Percentiles rank a stretch among this genome's conserved stretches.
Evolutionary conservation across 2,797 vertebrate genomes (phyloP).

Genomic region (Acanthornis magna): DNA sequence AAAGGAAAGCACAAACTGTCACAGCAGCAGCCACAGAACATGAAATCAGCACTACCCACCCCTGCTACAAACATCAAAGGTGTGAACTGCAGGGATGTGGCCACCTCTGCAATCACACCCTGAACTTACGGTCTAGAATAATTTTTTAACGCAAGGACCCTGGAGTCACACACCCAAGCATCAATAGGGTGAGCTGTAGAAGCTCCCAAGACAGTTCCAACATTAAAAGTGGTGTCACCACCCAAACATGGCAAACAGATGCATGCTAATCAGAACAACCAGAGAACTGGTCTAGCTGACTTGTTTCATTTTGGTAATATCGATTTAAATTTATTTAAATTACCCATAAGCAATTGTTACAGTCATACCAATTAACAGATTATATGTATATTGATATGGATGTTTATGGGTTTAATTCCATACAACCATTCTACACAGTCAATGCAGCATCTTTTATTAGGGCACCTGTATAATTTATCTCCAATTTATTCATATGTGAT

Average conservation of each 20-base stretch:
- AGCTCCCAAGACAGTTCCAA: not conserved
- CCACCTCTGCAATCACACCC: not conserved
- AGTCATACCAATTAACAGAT: not conserved
- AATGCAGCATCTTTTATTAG: not conserved
- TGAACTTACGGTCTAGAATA: not conserved
- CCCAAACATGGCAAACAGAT: not conserved
- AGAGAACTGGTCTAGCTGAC: not conserved
- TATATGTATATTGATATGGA: not conserved
- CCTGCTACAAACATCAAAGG: not conserved
- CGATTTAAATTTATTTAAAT: not conserved
- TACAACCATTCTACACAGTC: not conserved
- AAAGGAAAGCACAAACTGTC: not conserved
- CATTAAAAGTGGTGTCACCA: not conserved
- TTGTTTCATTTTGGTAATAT: not conserved
- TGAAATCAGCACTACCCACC: not conserved
- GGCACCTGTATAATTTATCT: not conserved
- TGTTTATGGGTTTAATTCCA: not conserved
- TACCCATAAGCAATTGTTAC: not conserved
- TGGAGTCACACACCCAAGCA: not conserved
- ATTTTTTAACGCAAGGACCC: not conserved
- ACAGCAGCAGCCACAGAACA: not conserved
- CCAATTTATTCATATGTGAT: not conserved
- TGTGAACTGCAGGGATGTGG: not conserved
- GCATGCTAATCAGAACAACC: not conserved
- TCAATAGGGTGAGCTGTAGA: not conserved